These are phyloP conservation scores for Reticulitermes lucifugus DNA, from an alignment of 2,888 invertebrate genomes.

Conservation along the genomic window DNA sequence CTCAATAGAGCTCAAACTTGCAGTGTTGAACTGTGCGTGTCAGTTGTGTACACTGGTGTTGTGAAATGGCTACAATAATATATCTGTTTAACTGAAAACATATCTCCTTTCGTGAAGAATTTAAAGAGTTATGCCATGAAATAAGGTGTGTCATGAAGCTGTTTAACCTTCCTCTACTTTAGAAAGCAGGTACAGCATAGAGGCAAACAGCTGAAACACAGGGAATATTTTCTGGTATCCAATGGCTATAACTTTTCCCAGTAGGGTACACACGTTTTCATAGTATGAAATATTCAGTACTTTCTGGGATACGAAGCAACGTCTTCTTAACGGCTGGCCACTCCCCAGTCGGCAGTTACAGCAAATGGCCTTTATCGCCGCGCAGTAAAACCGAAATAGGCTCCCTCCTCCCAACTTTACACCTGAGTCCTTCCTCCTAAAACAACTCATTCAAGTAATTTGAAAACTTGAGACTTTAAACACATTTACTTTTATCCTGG, in stretches of 20 bases:
- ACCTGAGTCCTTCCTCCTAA: not conserved
- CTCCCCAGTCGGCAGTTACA: not conserved
- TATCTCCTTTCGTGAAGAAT: too few relatives aligned
- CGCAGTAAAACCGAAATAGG: not conserved
- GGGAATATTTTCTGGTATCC: not conserved
- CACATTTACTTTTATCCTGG: not conserved
- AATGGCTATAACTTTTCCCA: not conserved
- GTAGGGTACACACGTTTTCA: not conserved
- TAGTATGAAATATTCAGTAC: not conserved
- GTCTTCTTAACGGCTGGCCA: not conserved
- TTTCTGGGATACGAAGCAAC: not conserved
- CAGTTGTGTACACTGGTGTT: too few relatives aligned
- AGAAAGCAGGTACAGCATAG: not conserved
- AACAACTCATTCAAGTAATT: not conserved
- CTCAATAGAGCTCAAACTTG: too few relatives aligned
- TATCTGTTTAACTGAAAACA: too few relatives aligned
- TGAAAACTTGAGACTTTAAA: not conserved
- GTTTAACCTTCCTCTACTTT: too few relatives aligned
- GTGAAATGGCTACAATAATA: too few relatives aligned
- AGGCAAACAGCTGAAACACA: not conserved
- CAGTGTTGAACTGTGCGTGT: too few relatives aligned
- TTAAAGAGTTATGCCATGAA: too few relatives aligned
- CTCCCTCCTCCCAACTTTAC: not conserved
- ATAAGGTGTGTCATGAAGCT: too few relatives aligned
- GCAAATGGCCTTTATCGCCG: not conserved